phyloP scores from a whole-genome alignment of 2,888 invertebrate species.

The Ichneumoninae sp. region DNA sequence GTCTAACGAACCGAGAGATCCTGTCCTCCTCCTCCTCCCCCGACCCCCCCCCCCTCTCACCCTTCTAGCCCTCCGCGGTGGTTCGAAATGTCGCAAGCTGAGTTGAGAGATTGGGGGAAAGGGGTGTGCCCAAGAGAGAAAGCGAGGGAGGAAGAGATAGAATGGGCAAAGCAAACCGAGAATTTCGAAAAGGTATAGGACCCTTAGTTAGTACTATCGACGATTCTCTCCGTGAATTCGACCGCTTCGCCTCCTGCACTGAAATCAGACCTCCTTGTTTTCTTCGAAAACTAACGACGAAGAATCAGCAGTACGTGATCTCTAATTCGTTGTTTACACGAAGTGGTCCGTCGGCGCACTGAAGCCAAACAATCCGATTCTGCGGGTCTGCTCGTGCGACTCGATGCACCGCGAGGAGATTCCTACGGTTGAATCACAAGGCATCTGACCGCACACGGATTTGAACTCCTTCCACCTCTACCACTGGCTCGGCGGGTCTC shows the following conservation, averaged over 20 bases:
- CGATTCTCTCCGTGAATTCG: constrained; percentile 43
- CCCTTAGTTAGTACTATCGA: constrained; percentile 22
- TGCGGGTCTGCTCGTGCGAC: constrained; percentile 13
- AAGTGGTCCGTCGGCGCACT: constrained; percentile 30
- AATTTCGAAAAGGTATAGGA: constrained; percentile 52
- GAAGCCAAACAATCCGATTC: constrained; percentile 39
- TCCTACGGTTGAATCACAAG: constrained; percentile 15
- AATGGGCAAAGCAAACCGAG: constrained; percentile 12
- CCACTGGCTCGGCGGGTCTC: neutral
- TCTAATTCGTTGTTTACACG: constrained; percentile 64
- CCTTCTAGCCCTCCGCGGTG: constrained; percentile 13
- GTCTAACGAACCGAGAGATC: constrained; percentile 72
- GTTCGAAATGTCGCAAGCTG: constrained; percentile 62
- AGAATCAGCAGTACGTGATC: constrained; percentile 67
- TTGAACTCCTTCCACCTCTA: neutral
- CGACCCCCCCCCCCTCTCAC: neutral
- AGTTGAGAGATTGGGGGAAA: constrained; percentile 55
- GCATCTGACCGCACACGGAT: constrained; percentile 16
- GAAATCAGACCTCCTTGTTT: constrained; percentile 47
- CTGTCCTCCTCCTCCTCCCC: constrained; percentile 44
- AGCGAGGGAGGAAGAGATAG: neutral
- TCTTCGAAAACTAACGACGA: constrained; percentile 51
- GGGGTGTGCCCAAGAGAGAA: constrained; percentile 5
- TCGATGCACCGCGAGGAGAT: constrained; percentile 18
- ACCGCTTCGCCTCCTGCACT: constrained; percentile 26